Evolutionary conservation across 2,797 vertebrate species (phyloP).

Genomic region (Anguilla anguilla): DNA sequence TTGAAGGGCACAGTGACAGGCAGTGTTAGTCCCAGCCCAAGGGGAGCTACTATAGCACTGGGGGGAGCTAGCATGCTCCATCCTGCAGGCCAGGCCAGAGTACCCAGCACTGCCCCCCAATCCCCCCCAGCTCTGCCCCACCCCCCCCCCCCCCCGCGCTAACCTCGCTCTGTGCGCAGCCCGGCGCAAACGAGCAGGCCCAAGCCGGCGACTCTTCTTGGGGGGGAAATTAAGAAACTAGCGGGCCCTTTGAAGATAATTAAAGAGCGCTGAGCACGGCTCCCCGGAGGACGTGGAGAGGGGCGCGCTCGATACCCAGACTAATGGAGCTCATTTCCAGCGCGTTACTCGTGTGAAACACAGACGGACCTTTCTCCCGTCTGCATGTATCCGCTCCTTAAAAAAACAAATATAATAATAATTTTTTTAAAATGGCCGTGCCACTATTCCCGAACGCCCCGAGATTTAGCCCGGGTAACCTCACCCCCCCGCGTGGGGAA

Average conservation of each 20-base stretch:
- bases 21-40: conserved; percentile 52
- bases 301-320: conserved; percentile 75
- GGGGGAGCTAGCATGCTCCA: not conserved
- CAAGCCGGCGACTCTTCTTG: conserved; percentile 64
- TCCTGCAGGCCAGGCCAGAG: no score
- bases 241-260: conserved; percentile 76
- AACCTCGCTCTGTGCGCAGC: conserved; percentile 45
- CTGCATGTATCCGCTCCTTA: conserved; percentile 47
- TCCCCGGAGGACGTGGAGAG: conserved; percentile 65
- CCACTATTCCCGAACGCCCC: conserved; percentile 18
- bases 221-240: conserved; percentile 71
- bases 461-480: conserved; percentile 55
- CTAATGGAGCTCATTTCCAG: conserved; percentile 77
- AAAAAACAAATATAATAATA: not conserved
- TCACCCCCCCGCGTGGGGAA: conserved; percentile 32
- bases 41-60: not conserved
- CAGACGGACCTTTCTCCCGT: conserved; percentile 57
- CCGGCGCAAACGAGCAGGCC: conserved; percentile 64
- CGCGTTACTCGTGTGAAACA: conserved; percentile 78
- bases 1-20: conserved; percentile 37
- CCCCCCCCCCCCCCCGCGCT: not conserved
- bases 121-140: no score
- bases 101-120: conserved; percentile 40
- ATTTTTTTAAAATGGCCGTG: no score
- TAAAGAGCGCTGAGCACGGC: conserved; percentile 75